A percentile compares a stretch with the other conserved stretches of the same genome.
These are phyloP conservation scores for Thoracochromis brauschi DNA, from an alignment of 2,113 vertebrate genomes.

Conservation along the genomic window DNA sequence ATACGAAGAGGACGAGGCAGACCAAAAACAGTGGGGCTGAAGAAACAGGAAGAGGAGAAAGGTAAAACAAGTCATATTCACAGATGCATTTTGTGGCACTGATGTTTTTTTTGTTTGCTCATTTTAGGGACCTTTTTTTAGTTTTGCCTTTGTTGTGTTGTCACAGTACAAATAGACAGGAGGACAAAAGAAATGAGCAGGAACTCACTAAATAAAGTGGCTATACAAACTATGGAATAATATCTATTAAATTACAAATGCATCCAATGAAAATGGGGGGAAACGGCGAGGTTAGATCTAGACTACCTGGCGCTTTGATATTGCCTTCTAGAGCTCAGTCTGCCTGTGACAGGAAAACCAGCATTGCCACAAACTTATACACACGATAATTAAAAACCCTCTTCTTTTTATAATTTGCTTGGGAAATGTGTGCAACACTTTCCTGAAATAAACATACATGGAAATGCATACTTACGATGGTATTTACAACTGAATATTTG, in stretches of 20 bases:
- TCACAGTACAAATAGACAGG: background rate
- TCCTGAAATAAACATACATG: background rate
- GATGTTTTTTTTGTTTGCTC: background rate
- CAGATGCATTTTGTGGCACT: rapidly evolving
- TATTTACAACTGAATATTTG: rapidly evolving
- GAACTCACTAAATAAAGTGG: background rate
- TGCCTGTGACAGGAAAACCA: background rate
- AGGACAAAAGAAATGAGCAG: background rate
- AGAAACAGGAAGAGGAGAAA: constrained; percentile 95
- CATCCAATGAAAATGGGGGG: background rate
- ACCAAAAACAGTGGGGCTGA: constrained; percentile 87
- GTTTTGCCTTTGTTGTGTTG: background rate
- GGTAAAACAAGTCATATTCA: constrained; percentile 65
- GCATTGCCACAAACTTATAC: background rate
- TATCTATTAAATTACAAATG: background rate
- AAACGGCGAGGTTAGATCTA: background rate
- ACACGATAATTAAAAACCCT: background rate
- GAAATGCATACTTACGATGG: background rate
- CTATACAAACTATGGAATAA: background rate
- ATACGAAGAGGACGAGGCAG: constrained; percentile 88
- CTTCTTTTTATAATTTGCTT: background rate
- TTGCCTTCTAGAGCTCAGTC: background rate
- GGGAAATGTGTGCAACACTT: background rate
- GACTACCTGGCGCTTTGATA: background rate
- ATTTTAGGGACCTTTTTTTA: background rate